Evolutionary conservation across 2,797 vertebrate species (phyloP), one percentile per base, ranked within the genome.

Genomic region (Huso huso): DNA sequence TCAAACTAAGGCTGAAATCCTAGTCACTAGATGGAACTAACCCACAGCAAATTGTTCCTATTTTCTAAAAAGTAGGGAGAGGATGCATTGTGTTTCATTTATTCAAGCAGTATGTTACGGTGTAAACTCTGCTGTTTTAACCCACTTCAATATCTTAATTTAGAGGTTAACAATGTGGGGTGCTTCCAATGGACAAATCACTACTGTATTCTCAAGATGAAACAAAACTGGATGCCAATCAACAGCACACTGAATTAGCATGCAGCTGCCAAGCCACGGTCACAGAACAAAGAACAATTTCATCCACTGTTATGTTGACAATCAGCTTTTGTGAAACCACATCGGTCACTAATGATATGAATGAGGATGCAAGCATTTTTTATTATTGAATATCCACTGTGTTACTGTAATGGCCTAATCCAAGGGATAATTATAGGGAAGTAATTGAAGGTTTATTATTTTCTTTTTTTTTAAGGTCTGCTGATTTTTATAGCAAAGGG

Each of bases 241-340:
- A 67, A 53, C 75, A 6, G 6, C 74, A 75, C 72, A 79, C 72
- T 77, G 77, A 78, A 78, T 82, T 80, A 52, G 53, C 77, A 73
- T 73, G 74, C 78, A 73, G 74, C 77, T 73, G 77, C 80, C 76
- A 78, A 75, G 77, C 68, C 68, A 70, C 68, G 70, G 73, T 64
- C 67, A 5, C n/a, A 10, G 69, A 75, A 79, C 75, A 80, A 82
- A 71, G 72, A 68, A 74, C 79, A 73, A 73, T 75, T 69, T 62
- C 69, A 76, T 69, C 48, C 1, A 71, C 77, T 76, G 15, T 71
- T 74, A 74, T 66, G 68, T 71, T 73, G 68, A 81, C 80, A 84
- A 81, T 81, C 59, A 64, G 73, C 81, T 76, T 67, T 51, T 61
- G 58, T 67, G 10, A 51, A 18, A 15, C 49, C 49, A 10, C 58